phyloP scores from a whole-genome alignment of 2,113 vertebrate genomes.

The Scomber scombrus region DNA sequence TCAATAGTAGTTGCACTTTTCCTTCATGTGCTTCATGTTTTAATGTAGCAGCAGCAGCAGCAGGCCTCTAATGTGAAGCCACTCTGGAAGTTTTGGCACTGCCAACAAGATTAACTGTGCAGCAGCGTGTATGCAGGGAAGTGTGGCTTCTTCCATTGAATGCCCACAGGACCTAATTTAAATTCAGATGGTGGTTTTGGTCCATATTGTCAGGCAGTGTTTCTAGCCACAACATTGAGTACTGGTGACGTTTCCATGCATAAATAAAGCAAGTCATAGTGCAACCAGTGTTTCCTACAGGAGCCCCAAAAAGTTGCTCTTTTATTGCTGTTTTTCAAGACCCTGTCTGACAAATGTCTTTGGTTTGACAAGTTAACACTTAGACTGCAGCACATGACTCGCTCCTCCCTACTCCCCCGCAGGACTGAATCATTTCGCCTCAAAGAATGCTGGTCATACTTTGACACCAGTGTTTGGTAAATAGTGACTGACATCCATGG shows the following conservation, averaged over 20 bases:
- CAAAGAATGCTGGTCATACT: conserved; percentile 29
- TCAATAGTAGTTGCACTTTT: not conserved
- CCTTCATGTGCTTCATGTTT: not conserved
- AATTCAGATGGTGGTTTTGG: conserved; percentile 26
- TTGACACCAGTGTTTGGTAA: conserved; percentile 60
- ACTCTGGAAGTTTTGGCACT: not conserved
- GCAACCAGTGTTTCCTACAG: not conserved
- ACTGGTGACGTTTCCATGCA: not conserved
- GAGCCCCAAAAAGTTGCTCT: not conserved
- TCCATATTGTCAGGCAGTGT: not conserved
- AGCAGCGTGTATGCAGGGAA: not conserved
- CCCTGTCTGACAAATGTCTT: conserved; percentile 6
- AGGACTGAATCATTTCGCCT: conserved; percentile 17
- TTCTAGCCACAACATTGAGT: not conserved
- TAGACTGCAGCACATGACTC: conserved; percentile 24
- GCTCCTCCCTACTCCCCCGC: not conserved
- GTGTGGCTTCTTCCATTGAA: not conserved
- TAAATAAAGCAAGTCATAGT: not conserved
- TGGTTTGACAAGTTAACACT: conserved; percentile 45
- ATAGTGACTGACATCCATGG: conserved; percentile 34
- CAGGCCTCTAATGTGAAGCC: not conserved
- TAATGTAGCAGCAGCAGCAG: not conserved
- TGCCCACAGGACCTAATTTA: conserved; percentile 22
- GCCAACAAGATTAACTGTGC: not conserved
- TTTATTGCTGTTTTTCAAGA: conserved; percentile 14